A percentile compares a stretch with the other conserved stretches of the same genome.
Evolutionary conservation across 1,140 invertebrate genomes (phyloP).

Genomic region (Vanessa tameamea): DNA sequence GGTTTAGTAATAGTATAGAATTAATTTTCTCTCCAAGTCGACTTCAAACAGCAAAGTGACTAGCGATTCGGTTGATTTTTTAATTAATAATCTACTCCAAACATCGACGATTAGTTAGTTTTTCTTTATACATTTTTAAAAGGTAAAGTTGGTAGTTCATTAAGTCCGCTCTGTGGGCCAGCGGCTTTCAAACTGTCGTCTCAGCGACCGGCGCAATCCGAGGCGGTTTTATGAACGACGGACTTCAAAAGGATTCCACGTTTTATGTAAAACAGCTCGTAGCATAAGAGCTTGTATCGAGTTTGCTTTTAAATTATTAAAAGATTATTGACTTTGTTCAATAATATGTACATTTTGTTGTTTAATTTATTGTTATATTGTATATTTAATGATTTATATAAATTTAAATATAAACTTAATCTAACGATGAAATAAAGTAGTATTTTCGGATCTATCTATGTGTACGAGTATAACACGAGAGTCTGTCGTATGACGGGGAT

Average conservation of each 20-base stretch:
- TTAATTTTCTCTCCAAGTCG: too few relatives aligned
- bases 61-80: too few relatives aligned
- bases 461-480: neutral
- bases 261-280: constrained; percentile 1
- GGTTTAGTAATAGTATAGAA: too few relatives aligned
- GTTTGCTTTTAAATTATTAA: neutral
- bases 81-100: neutral
- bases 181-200: constrained; percentile 27
- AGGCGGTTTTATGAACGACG: constrained; percentile 3
- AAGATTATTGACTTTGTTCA: neutral
- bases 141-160: constrained; percentile 22
- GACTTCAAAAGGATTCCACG: constrained; percentile 12
- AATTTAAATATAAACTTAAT: too few relatives aligned
- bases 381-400: too few relatives aligned
- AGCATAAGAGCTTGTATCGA: neutral
- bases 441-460: neutral
- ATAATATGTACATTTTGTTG: too few relatives aligned
- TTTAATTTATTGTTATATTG: too few relatives aligned
- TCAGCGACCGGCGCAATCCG: constrained; percentile 11
- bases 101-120: neutral
- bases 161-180: constrained; percentile 17
- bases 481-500: constrained; percentile 1
- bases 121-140: neutral
- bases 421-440: neutral
- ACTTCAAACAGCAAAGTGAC: too few relatives aligned